Percentiles rank a stretch among this genome's conserved stretches.
Conservation (phyloP, 2,113 vertebrate species). For the Petroica traversi region DNA sequence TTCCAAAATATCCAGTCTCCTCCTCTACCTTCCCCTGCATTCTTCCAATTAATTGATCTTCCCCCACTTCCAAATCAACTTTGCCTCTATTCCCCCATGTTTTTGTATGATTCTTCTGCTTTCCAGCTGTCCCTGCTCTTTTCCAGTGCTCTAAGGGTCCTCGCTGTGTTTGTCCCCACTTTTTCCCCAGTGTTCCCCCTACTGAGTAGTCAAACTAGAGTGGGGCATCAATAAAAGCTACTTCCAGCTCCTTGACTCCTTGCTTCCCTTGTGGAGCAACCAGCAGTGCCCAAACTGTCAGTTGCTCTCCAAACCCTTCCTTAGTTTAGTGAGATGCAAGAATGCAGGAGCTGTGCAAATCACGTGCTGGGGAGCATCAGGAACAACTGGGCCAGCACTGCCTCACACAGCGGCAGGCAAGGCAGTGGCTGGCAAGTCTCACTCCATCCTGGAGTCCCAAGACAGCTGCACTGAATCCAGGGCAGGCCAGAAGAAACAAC, state of each 20-base stretch:
- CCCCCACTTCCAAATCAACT: background rate
- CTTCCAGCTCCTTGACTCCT: background rate
- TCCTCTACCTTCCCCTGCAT: background rate
- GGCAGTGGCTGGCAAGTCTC: background rate
- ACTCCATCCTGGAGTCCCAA: background rate
- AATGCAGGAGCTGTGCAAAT: background rate
- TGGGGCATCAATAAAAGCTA: background rate
- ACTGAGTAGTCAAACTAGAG: background rate
- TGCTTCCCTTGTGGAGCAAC: background rate
- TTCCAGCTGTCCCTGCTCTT: background rate
- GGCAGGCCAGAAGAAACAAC: background rate
- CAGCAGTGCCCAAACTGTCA: background rate
- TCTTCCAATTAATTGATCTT: background rate
- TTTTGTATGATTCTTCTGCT: background rate
- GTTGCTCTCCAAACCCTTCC: background rate
- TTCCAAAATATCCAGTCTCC: background rate
- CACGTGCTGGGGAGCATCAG: background rate
- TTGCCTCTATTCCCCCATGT: background rate
- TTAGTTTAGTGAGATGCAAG: fast-evolving
- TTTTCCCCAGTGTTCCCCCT: background rate
- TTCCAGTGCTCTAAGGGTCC: background rate
- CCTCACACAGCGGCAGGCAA: background rate
- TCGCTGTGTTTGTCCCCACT: fast-evolving
- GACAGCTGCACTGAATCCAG: background rate
- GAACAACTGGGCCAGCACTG: fast-evolving